These are phyloP conservation scores for Bradynema listronoti DNA, from an alignment of 1,140 invertebrate genomes.

Conservation along the genomic window DNA sequence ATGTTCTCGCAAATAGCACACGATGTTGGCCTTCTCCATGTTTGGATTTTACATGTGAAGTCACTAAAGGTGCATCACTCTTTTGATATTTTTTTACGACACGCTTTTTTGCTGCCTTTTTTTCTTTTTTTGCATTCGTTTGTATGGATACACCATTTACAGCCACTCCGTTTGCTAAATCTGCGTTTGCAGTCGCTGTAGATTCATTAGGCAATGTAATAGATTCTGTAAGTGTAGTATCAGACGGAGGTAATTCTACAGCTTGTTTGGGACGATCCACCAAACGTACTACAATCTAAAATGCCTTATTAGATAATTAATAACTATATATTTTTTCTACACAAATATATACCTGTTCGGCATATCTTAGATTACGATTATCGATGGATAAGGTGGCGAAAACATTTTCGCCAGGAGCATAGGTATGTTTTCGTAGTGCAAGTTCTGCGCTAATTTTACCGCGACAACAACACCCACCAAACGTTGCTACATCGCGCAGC, in stretches of 20 bases:
- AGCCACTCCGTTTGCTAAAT: too few species aligned
- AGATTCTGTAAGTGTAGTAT: too few species aligned
- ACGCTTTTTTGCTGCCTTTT: too few species aligned
- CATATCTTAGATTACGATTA: slow-evolving; percentile 14
- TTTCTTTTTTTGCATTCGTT: too few species aligned
- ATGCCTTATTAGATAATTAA: slow-evolving; percentile 8
- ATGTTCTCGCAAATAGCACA: too few species aligned
- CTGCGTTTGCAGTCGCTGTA: too few species aligned
- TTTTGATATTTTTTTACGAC: too few species aligned
- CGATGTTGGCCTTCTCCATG: too few species aligned
- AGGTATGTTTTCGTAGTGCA: slow-evolving; percentile 29
- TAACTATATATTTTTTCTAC: neutral
- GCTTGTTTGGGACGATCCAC: slow-evolving; percentile 9
- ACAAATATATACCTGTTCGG: neutral
- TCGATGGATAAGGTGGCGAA: slow-evolving; percentile 25
- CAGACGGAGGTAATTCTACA: neutral
- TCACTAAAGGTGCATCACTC: too few species aligned
- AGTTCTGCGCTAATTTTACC: slow-evolving; percentile 34
- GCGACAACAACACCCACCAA: slow-evolving; percentile 34
- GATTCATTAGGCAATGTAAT: too few species aligned
- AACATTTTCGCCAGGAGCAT: slow-evolving; percentile 32
- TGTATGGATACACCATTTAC: too few species aligned
- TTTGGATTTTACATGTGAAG: too few species aligned
- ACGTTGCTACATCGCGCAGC: slow-evolving; percentile 18
- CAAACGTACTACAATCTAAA: slow-evolving; percentile 36